Evolutionary conservation across 2,888 invertebrate genomes (phyloP), one percentile per base, ranked within the genome.

Genomic region (Chrysodeixis includens): DNA sequence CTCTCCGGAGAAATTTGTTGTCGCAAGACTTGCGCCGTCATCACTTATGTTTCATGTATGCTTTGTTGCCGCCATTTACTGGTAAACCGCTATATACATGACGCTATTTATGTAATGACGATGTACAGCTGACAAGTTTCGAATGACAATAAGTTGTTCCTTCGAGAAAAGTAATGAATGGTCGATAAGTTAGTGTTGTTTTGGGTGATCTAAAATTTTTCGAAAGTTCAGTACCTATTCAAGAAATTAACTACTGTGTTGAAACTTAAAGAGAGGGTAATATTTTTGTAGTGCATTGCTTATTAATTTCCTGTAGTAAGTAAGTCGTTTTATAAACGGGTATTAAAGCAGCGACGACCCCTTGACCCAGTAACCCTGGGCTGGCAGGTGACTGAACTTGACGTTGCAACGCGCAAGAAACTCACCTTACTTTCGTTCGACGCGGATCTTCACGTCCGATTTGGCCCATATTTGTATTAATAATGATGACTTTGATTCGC

Each of bases 1-100:
- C 88, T 91, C 88, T 83, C 76, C 62, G 87, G 93, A 90, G 94
- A 94, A 94, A 94, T 91, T 92, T 85, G 85, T 79, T 82, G 86
- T 78, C 74, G 84, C 85, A 80, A 84, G 82, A 78, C 78, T 78
- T 79, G 81, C 84, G 79, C 78, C 71, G 79, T 77, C 78, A 81
- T 70, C 68, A 81, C 84, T 85, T 84, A 92, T 93, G 90, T 92
- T 90, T 90, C 90, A 92, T 91, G 88, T 89, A 92, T 91, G 84
- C 78, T 83, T 86, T 85, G 86, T 85, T 78, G 78, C 76, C 71
- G 65, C 75, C 56, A 72, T 75, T 81, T 79, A 71, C 74, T 79
- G 67, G 78, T 67, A 69, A 79, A 79, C 73, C 73, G 70, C 76
- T 76, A 74, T 67, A 75, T 76, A 69, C 59, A 76, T 76, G 61